Base-by-base conservation (phyloP, 1,140 invertebrate species). In the Cydia strobilella region DNA sequence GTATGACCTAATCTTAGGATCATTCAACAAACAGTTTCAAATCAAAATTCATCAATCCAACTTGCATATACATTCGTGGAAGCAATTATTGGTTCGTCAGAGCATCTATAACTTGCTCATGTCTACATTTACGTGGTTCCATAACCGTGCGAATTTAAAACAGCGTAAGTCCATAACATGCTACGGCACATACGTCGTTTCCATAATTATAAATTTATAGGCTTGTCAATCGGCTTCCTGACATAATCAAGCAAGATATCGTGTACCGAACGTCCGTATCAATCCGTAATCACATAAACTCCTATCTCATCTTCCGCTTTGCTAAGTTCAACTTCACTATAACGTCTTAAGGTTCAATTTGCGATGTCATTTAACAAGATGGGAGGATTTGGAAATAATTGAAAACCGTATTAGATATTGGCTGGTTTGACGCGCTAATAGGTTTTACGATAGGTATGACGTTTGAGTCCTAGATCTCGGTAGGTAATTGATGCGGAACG, bases 401-500 rank as follows among this genome's bases (percentile, higher is more conserved):
- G 20, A 23, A 23, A 12, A 80, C 81, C 78, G 80, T 80, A 82
- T 82, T 81, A 83, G 82, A 82, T 79, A 76, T 79, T 79, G 81
- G 72, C 59, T 39, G 75, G 65, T 15, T 75, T 76, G 79, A 79
- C 74, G 77, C 75, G 27, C 39, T 84, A 80, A 82, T 82, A 80
- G 78, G 79, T 78, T 77, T 79, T 76, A 72, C 65, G 74, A 12
- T 59, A 59, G 54, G 20, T 59, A 59, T 23, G 54, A 59, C 54
- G 54, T 20, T 59, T 59, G 54, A 10, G 54, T 23, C 20, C 54
- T 59, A 59, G 54, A 23, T 59, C 18, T 59, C 3, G 54, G 54
- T 23, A 12, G 54, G 54, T 23, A 59, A 59, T 59, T 59, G 20
- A 59, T 23, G 54, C 20, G 54, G 54, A 59, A 59, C n/a, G 54